These are phyloP conservation scores for Neomorphus geoffroyi DNA, from an alignment of 2,797 vertebrate species.

Conservation along the genomic window DNA sequence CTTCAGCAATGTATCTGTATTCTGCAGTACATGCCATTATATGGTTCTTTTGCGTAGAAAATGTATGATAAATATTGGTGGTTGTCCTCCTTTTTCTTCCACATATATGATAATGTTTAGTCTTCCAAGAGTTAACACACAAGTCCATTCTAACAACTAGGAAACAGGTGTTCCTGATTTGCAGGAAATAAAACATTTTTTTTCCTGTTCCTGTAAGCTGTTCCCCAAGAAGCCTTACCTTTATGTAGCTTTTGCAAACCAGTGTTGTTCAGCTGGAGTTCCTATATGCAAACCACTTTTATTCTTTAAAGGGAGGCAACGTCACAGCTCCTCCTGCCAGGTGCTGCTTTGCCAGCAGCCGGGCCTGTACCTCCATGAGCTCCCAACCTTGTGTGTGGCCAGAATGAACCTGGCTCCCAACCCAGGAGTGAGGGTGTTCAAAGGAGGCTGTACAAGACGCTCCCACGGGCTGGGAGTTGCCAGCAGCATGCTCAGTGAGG, in stretches of 20 bases:
- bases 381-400: not conserved
- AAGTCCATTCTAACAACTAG: not conserved
- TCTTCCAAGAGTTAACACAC: constrained; percentile 19
- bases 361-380: not conserved
- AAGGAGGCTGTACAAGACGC: not conserved
- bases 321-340: rapidly evolving
- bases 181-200: not conserved
- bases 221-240: not conserved
- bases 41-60: not conserved
- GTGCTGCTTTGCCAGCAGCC: not conserved
- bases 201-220: not conserved
- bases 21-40: not conserved
- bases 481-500: not conserved
- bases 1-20: constrained; percentile 12
- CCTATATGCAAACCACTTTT: rapidly evolving
- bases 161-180: constrained; percentile 29
- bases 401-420: not conserved
- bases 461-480: not conserved
- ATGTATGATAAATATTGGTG: not conserved
- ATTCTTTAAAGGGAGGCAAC: not conserved
- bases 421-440: not conserved
- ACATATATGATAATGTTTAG: not conserved
- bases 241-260: not conserved
- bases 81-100: not conserved
- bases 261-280: not conserved